phyloP scores from a whole-genome alignment of 1,140 invertebrate genomes.

The Cherax destructor region DNA sequence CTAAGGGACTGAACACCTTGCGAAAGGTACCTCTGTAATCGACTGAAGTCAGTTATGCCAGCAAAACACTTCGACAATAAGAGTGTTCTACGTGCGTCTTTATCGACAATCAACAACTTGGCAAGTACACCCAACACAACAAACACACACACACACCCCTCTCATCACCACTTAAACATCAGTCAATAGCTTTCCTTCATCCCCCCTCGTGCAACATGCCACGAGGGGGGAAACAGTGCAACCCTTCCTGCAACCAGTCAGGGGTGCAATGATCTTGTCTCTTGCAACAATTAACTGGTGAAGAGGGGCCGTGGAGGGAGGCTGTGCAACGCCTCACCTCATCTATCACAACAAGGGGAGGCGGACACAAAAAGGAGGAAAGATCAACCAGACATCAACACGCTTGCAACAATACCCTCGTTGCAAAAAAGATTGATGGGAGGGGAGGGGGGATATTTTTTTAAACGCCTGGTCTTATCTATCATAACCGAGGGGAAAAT shows the following conservation, averaged over 20 bases:
- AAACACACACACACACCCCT: background rate
- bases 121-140: too few relatives aligned
- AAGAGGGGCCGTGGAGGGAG: background rate
- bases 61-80: too few relatives aligned
- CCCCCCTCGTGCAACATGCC: conserved; percentile 24
- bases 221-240: conserved; percentile 29
- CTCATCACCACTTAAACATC: background rate
- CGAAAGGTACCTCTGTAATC: too few relatives aligned
- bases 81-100: too few relatives aligned
- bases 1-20: too few relatives aligned
- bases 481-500: background rate
- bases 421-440: conserved; percentile 13
- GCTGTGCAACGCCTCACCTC: background rate
- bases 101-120: too few relatives aligned
- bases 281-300: conserved; percentile 44
- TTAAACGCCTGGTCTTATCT: background rate
- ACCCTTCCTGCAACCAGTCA: conserved; percentile 24
- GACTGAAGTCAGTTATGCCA: too few relatives aligned
- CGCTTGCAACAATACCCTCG: conserved; percentile 64
- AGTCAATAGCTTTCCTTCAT: background rate
- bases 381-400: background rate
- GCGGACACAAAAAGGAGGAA: background rate
- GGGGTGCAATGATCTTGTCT: conserved; percentile 17
- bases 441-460: conserved; percentile 14
- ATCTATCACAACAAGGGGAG: conserved; percentile 30